Conservation (phyloP, 2,888 invertebrate species). For the Phyllotreta cruciferae region DNA sequence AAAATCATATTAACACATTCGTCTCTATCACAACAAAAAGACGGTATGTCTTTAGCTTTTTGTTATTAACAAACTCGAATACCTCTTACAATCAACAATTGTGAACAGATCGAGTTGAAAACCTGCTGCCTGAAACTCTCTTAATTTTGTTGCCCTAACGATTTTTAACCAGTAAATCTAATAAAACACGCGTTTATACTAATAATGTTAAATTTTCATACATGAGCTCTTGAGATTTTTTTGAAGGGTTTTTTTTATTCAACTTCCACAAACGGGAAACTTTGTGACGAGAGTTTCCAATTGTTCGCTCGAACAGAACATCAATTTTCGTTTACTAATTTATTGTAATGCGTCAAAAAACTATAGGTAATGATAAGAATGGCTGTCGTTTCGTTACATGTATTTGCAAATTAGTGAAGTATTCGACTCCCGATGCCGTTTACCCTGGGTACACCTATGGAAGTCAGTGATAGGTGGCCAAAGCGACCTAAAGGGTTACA, state of each 20-base stretch:
- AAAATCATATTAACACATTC: slow-evolving; percentile 52
- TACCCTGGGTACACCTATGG: slow-evolving; percentile 30
- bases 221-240: background rate
- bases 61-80: slow-evolving; percentile 46
- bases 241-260: background rate
- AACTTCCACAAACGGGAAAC: background rate
- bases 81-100: slow-evolving; percentile 46
- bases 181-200: too few species aligned
- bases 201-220: background rate
- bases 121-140: background rate
- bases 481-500: slow-evolving; percentile 38
- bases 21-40: slow-evolving; percentile 58
- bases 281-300: too few species aligned
- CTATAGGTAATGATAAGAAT: slow-evolving; percentile 21
- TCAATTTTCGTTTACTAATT: slow-evolving; percentile 32
- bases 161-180: background rate
- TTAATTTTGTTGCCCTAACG: background rate
- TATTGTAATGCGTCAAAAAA: slow-evolving; percentile 49
- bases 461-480: slow-evolving; percentile 36
- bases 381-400: slow-evolving; percentile 26
- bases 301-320: background rate
- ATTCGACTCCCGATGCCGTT: slow-evolving; percentile 24
- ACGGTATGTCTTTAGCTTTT: slow-evolving; percentile 42
- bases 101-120: slow-evolving; percentile 12
- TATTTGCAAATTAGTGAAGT: slow-evolving; percentile 21